Base-by-base conservation (phyloP, 2,888 invertebrate genomes). In the Cynaeus angustus region DNA sequence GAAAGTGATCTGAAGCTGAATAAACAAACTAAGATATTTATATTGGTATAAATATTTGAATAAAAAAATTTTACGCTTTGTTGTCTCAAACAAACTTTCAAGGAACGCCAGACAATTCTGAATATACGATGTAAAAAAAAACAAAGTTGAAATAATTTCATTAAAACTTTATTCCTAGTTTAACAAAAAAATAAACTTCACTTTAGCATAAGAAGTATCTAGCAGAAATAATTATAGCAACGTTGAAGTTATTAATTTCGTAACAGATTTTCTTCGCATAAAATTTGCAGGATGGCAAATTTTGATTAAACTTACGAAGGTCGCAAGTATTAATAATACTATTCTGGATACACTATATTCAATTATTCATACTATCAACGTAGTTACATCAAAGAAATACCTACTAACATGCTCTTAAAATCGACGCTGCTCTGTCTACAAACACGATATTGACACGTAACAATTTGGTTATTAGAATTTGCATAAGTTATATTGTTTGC, bases 21-120 rank as follows among this genome's bases (percentile, higher is more conserved):
- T 61, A 61, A 61, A 61, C 61, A 61, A n/a, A n/a, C n/a, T n/a
- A 61, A 6, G 30, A 61, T 61, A 61, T 61, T 48, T 48, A 61
- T 37, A 48, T 61, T 48, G 30, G 48, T 61, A 61, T 61, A 61
- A 61, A 61, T 61, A 61, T 61, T 50, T 61, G 48, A 61, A 48
- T 33, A 50, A 61, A 48, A 48, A 58, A 46, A n/a, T 26, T n/a
- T n/a, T n/a, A n/a, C n/a, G n/a, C n/a, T n/a, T n/a, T n/a, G n/a
- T n/a, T n/a, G n/a, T n/a, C n/a, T n/a, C n/a, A n/a, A n/a, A n/a
- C n/a, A n/a, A n/a, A n/a, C n/a, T n/a, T 28, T 59, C 45, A 45
- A 10, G 10, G 43, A 4, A 10, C 37, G 14, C 6, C 12, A 55
- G 12, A 56, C 13, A 30, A 53, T n/a, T n/a, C n/a, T n/a, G n/a